These are phyloP conservation scores for Crematogaster levior DNA, from an alignment of 2,888 invertebrate genomes.

Conservation along the genomic window DNA sequence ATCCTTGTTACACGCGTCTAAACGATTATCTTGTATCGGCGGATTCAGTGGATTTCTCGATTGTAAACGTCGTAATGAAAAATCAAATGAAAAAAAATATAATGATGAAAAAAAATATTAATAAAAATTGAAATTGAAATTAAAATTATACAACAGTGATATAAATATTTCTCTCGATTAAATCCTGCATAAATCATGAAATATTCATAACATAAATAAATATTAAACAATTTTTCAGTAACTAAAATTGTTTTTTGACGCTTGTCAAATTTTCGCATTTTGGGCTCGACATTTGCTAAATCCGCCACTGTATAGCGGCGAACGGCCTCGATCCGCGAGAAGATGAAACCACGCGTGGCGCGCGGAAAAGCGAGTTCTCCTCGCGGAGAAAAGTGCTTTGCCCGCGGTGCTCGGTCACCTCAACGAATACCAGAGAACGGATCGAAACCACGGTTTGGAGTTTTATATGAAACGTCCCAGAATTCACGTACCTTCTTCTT, in stretches of 20 bases:
- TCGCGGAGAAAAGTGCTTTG: conserved; percentile 55
- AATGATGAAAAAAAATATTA: background rate
- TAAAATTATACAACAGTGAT: background rate
- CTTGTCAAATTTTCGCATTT: background rate
- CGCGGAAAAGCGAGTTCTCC: conserved; percentile 72
- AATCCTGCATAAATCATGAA: background rate
- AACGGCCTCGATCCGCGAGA: conserved; percentile 72
- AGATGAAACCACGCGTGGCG: conserved; percentile 58
- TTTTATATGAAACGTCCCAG: conserved; percentile 5
- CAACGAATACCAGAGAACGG: conserved; percentile 42
- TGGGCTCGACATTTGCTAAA: conserved; percentile 22
- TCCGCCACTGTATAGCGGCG: conserved; percentile 49
- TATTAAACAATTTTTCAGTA: background rate
- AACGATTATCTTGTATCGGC: conserved; percentile 65
- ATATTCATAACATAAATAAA: background rate
- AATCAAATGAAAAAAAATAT: background rate
- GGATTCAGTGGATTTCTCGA: conserved; percentile 4
- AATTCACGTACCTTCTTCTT: conserved; percentile 12
- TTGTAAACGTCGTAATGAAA: background rate
- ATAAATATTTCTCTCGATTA: background rate
- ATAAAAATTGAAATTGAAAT: background rate
- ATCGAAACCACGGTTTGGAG: conserved; percentile 26
- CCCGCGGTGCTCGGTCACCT: conserved; percentile 50
- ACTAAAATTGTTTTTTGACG: background rate
- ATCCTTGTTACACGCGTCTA: conserved; percentile 66